phyloP scores from a whole-genome alignment of 1,140 invertebrate species.

The Ostrea denselamellosa region DNA sequence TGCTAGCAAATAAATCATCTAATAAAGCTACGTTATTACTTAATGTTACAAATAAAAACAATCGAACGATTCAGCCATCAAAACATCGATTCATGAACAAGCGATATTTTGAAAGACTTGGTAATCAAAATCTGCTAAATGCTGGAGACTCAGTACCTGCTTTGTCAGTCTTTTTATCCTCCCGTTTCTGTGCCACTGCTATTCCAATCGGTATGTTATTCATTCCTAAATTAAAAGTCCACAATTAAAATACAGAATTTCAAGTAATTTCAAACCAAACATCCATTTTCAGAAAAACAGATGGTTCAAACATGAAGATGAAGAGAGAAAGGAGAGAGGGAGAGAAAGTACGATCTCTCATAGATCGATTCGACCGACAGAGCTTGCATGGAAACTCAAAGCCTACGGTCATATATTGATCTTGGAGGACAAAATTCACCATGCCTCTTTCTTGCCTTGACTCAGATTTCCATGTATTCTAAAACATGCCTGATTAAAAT shows the following conservation, averaged over 20 bases:
- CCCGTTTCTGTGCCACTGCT: conserved; percentile 89
- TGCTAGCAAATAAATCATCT: no score
- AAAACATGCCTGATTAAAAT: conserved; percentile 28
- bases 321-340: neutral
- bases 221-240: conserved; percentile 55
- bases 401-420: conserved; percentile 32
- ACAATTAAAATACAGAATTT: neutral
- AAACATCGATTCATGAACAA: no score
- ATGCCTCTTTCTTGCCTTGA: conserved; percentile 31
- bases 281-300: conserved; percentile 27
- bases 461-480: neutral
- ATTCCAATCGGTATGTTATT: conserved; percentile 88
- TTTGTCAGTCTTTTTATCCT: conserved; percentile 81
- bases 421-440: conserved; percentile 23
- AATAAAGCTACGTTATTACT: no score
- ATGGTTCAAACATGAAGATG: neutral
- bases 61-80: no score
- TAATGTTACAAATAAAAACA: no score
- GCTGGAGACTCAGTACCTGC: conserved; percentile 74
- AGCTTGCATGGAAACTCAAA: neutral
- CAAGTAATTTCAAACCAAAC: conserved; percentile 14
- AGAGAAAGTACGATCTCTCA: conserved; percentile 1
- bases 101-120: neutral
- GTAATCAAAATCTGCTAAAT: neutral
- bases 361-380: conserved; percentile 31